Percentiles rank a stretch among this genome's conserved stretches.
Evolutionary conservation across 2,113 vertebrate species (phyloP).

Genomic region (Lipophrys pholis): DNA sequence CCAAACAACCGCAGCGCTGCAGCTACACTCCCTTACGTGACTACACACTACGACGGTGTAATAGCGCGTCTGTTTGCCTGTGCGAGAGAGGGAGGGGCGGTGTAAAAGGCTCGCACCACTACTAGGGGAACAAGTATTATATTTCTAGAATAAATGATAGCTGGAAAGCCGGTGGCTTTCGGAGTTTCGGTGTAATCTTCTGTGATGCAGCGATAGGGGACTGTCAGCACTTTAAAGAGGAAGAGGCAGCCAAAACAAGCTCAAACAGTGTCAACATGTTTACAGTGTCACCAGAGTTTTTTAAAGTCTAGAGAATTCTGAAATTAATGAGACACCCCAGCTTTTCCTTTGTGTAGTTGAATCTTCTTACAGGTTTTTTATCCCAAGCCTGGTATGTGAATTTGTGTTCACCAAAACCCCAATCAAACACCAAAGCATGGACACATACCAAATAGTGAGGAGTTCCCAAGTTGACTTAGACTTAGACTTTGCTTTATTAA

Average conservation of each 20-base stretch:
- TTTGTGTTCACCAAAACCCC: no score
- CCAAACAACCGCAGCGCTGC: constrained; percentile 65
- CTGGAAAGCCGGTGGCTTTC: constrained; percentile 11
- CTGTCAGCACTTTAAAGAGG: constrained; percentile 8
- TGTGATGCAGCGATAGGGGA: constrained; percentile 9
- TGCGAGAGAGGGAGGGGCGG: not conserved
- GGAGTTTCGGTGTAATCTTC: not conserved
- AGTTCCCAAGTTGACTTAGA: no score
- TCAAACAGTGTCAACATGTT: constrained; percentile 17
- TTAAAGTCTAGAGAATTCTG: constrained; percentile 1
- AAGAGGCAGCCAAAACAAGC: constrained; percentile 4
- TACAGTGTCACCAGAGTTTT: constrained; percentile 10
- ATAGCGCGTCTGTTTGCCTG: constrained; percentile 16
- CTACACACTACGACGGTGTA: not conserved
- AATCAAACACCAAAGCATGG: no score
- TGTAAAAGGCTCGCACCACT: not conserved
- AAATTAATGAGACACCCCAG: not conserved
- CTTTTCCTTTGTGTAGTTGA: not conserved
- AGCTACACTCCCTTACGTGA: constrained; percentile 34
- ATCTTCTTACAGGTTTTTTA: not conserved
- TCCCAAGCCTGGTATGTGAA: no score
- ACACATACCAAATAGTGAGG: no score
- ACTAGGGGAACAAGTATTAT: constrained; percentile 22
- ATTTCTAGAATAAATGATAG: constrained; percentile 25
- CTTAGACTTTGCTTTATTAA: no score